phyloP scores from a whole-genome alignment of 2,113 vertebrate species.

The Lota lota region DNA sequence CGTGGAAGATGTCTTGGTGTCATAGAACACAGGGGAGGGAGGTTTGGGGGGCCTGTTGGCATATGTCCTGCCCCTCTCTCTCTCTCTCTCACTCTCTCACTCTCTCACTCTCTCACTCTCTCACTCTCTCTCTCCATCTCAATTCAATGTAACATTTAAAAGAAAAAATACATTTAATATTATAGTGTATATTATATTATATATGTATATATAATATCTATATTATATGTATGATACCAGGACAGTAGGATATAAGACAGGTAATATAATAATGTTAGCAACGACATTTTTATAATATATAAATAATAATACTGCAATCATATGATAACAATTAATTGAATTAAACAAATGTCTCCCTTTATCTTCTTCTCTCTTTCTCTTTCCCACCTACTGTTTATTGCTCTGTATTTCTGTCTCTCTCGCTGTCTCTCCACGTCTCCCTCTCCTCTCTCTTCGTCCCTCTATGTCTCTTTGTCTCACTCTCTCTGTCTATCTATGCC shows the following conservation, averaged over 20 bases:
- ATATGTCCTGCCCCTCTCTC: neutral
- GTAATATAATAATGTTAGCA: too few relatives aligned
- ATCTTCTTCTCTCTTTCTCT: neutral
- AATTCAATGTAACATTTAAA: neutral
- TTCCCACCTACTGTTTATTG: neutral
- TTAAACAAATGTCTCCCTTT: too few relatives aligned
- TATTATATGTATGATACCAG: too few relatives aligned
- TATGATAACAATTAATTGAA: too few relatives aligned
- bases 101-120: neutral
- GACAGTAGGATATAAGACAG: too few relatives aligned
- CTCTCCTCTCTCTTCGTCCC: too few relatives aligned
- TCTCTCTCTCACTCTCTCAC: neutral
- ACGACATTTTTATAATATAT: too few relatives aligned
- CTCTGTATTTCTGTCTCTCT: neutral
- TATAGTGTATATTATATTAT: neutral
- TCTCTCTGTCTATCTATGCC: too few relatives aligned
- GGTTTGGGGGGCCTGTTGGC: constrained; percentile 10
- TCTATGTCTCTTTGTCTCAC: too few relatives aligned
- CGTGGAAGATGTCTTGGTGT: too few relatives aligned
- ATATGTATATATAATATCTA: neutral
- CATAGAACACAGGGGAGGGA: too few relatives aligned
- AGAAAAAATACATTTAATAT: neutral
- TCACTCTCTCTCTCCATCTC: neutral
- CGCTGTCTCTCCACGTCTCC: neutral
- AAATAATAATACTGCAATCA: too few relatives aligned